phyloP scores from a whole-genome alignment of 2,888 invertebrate species.

The Bruchidius siliquastri region DNA sequence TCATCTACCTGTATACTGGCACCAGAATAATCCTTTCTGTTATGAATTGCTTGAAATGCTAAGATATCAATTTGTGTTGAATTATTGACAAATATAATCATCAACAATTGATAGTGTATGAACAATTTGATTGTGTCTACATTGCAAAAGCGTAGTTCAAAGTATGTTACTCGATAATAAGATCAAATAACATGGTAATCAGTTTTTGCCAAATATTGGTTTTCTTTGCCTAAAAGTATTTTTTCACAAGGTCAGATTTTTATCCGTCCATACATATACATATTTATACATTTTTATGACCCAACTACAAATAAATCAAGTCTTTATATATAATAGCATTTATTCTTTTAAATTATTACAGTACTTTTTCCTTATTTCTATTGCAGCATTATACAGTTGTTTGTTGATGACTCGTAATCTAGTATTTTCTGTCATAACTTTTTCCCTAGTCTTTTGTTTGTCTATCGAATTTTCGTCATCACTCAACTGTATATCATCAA shows the following conservation, averaged over 20 bases:
- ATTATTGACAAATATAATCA: too few relatives aligned
- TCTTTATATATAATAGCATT: background rate
- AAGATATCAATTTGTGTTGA: too few relatives aligned
- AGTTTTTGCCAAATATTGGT: background rate
- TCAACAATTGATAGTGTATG: background rate
- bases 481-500: constrained; percentile 32
- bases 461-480: constrained; percentile 28
- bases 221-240: background rate
- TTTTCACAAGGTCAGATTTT: background rate
- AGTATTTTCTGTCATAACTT: constrained; percentile 51
- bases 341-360: background rate
- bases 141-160: too few relatives aligned
- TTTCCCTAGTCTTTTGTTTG: constrained; percentile 20
- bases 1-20: too few relatives aligned
- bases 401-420: constrained; percentile 56
- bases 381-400: constrained; percentile 51
- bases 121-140: too few relatives aligned
- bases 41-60: too few relatives aligned
- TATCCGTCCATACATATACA: background rate
- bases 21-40: too few relatives aligned
- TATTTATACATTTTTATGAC: background rate
- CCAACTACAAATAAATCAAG: background rate
- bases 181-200: too few relatives aligned
- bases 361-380: constrained; percentile 25
- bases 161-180: too few relatives aligned